These are phyloP conservation scores for Autographa gamma DNA, from an alignment of 2,888 invertebrate species.

Conservation along the genomic window DNA sequence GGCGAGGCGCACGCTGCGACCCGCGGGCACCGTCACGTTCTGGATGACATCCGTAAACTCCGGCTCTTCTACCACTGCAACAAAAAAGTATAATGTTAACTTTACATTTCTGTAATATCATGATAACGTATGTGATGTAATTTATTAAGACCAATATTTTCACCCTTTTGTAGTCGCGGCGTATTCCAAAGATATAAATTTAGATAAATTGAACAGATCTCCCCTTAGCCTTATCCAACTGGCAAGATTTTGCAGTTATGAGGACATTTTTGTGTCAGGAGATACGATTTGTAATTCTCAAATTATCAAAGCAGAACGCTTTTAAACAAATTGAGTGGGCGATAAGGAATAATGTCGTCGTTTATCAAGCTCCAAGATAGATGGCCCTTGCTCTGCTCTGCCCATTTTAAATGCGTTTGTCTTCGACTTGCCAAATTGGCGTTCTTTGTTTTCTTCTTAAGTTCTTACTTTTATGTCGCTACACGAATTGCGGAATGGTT, in stretches of 20 bases:
- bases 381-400: slow-evolving; percentile 87
- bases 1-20: slow-evolving; percentile 95
- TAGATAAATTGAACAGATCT: slow-evolving; percentile 76
- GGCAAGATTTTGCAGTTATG: slow-evolving; percentile 80
- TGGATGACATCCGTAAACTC: slow-evolving; percentile 97
- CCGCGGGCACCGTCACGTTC: slow-evolving; percentile 96
- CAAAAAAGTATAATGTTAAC: slow-evolving; percentile 59
- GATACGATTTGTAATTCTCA: slow-evolving; percentile 88
- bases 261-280: slow-evolving; percentile 85
- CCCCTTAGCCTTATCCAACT: slow-evolving; percentile 72
- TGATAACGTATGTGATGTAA: not conserved
- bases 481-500: slow-evolving; percentile 61
- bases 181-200: slow-evolving; percentile 71
- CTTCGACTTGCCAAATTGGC: slow-evolving; percentile 88
- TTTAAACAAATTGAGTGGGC: slow-evolving; percentile 89
- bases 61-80: slow-evolving; percentile 95
- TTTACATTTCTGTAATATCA: not conserved
- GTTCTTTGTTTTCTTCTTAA: slow-evolving; percentile 83
- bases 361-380: slow-evolving; percentile 88
- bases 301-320: slow-evolving; percentile 89
- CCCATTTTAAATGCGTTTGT: slow-evolving; percentile 89
- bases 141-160: slow-evolving; percentile 25
- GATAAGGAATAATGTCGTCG: slow-evolving; percentile 89
- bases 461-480: slow-evolving; percentile 75
- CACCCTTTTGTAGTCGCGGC: slow-evolving; percentile 33